A percentile compares a stretch with the other conserved stretches of the same genome.
These are phyloP conservation scores for Oreochromis mossambicus DNA, from an alignment of 2,797 vertebrate genomes.

Conservation along the genomic window DNA sequence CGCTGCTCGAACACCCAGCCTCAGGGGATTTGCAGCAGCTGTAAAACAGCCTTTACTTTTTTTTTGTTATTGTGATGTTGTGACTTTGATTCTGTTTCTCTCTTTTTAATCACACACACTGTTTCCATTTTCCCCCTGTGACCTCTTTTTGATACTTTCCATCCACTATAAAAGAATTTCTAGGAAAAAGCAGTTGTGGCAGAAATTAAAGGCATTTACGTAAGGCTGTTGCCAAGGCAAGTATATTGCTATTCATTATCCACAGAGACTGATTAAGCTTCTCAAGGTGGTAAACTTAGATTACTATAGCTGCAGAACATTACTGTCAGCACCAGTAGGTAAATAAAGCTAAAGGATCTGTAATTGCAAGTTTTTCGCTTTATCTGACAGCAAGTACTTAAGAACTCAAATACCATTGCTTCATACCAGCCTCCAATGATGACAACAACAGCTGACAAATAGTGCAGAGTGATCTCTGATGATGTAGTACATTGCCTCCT, in stretches of 20 bases:
- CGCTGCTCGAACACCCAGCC: background rate
- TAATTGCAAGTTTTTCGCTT: background rate
- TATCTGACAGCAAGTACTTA: background rate
- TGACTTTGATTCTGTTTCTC: background rate
- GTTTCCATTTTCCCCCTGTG: background rate
- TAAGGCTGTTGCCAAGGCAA: background rate
- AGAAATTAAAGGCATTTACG: background rate
- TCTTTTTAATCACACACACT: background rate
- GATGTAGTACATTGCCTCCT: background rate
- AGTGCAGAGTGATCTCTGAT: conserved; percentile 1
- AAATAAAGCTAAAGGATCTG: background rate
- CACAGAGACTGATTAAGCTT: background rate
- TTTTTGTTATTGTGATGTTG: background rate
- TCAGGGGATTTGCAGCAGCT: background rate
- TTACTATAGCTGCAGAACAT: background rate
- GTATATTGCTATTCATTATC: background rate
- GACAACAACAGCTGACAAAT: conserved; percentile 6
- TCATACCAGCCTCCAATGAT: background rate
- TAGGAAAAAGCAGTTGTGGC: background rate
- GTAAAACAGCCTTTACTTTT: background rate
- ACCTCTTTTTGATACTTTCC: background rate
- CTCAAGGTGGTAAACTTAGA: background rate
- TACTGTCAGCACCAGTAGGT: background rate
- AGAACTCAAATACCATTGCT: background rate
- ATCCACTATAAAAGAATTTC: background rate